These are phyloP conservation scores for Oscarella lobularis DNA, from an alignment of 37 sponge, comb jelly and placozoan species.

Conservation along the genomic window DNA sequence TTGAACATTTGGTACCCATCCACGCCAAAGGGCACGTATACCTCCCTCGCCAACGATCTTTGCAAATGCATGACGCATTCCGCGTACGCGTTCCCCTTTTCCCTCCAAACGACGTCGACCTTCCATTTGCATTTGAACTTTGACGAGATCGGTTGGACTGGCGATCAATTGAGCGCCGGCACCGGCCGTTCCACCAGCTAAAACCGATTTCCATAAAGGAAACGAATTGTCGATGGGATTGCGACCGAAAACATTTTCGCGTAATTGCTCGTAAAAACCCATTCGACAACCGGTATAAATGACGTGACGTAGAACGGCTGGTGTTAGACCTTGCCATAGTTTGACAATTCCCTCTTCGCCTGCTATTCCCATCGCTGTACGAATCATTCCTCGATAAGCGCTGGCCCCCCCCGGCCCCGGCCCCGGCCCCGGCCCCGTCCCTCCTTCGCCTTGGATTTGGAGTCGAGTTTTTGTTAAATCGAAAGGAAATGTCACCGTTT, in stretches of 20 bases:
- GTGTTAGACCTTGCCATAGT: slow-evolving; percentile 56
- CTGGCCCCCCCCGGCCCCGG: too few species aligned
- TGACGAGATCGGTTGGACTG: slow-evolving; percentile 78
- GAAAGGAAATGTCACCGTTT: slow-evolving; percentile 74
- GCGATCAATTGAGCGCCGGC: slow-evolving; percentile 64
- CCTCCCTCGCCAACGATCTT: slow-evolving; percentile 46
- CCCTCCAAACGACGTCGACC: slow-evolving; percentile 61
- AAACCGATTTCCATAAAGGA: slow-evolving; percentile 51
- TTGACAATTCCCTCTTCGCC: slow-evolving; percentile 55
- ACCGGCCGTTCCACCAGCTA: slow-evolving; percentile 60
- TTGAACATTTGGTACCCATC: slow-evolving; percentile 74
- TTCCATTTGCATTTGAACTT: slow-evolving; percentile 71
- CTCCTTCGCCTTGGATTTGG: slow-evolving; percentile 60
- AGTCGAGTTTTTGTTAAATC: slow-evolving; percentile 76
- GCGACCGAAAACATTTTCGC: slow-evolving; percentile 8
- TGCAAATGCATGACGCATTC: slow-evolving; percentile 44
- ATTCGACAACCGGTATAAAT: slow-evolving; percentile 59
- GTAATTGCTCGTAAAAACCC: slow-evolving; percentile 57
- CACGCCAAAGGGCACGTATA: slow-evolving; percentile 60
- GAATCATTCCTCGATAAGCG: slow-evolving; percentile 41
- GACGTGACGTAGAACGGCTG: slow-evolving; percentile 63
- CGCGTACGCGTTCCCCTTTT: slow-evolving; percentile 9
- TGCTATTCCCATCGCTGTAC: slow-evolving; percentile 52
- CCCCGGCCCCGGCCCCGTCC: neutral
- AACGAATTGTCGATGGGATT: slow-evolving; percentile 4